These are phyloP conservation scores for Rhorus exstirpatorius DNA, from an alignment of 2,888 invertebrate species.

Conservation along the genomic window DNA sequence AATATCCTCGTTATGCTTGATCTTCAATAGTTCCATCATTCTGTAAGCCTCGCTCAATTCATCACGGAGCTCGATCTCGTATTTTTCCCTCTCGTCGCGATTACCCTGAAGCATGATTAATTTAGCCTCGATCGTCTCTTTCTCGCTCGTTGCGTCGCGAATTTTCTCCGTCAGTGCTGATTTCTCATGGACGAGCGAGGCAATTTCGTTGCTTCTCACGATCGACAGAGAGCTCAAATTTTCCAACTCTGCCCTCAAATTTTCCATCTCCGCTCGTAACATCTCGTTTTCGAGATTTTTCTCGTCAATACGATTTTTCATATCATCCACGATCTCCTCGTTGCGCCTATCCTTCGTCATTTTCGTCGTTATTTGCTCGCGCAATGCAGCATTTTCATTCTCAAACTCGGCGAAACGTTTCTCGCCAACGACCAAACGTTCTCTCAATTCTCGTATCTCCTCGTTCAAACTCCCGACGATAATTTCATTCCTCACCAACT, in stretches of 20 bases:
- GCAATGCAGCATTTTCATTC: constrained; percentile 74
- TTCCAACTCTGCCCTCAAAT: constrained; percentile 77
- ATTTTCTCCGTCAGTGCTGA: constrained; percentile 80
- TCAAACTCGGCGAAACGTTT: constrained; percentile 67
- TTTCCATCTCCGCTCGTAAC: constrained; percentile 85
- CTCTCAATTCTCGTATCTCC: constrained; percentile 71
- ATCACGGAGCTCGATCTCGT: constrained; percentile 74
- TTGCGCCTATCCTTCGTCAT: constrained; percentile 86
- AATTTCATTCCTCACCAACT: constrained; percentile 87
- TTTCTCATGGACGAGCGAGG: constrained; percentile 81
- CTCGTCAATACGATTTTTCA: constrained; percentile 63
- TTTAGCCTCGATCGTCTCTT: constrained; percentile 71
- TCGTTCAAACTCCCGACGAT: constrained; percentile 84
- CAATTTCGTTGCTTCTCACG: constrained; percentile 86
- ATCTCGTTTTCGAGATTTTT: constrained; percentile 69
- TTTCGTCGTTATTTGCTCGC: constrained; percentile 81
- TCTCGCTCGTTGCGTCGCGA: constrained; percentile 78
- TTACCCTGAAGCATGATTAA: constrained; percentile 72
- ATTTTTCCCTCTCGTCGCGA: constrained; percentile 75
- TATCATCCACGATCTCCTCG: constrained; percentile 83
- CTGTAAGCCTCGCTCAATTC: constrained; percentile 86
- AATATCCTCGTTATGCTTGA: constrained; percentile 84
- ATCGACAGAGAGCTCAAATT: constrained; percentile 70
- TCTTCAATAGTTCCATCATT: constrained; percentile 86
- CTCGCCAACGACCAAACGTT: too few species aligned